Evolutionary conservation across 2,888 invertebrate genomes (phyloP).

Genomic region (Orchesella flavescens): DNA sequence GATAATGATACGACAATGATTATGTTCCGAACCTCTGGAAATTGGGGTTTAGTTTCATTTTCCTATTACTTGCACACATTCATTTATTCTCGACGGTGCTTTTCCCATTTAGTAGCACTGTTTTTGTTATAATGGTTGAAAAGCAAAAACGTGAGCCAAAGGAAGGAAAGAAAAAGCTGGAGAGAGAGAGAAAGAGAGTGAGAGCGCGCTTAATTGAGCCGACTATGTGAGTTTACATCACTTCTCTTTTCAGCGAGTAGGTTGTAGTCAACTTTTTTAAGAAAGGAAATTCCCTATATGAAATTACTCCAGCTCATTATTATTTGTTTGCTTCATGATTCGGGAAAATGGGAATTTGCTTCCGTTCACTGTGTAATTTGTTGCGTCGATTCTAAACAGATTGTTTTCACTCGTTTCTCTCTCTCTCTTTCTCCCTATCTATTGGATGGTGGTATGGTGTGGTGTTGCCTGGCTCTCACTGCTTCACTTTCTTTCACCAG

Average conservation of each 20-base stretch:
- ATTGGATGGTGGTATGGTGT: neutral
- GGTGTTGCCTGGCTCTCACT: neutral
- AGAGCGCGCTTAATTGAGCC: slow-evolving; percentile 56
- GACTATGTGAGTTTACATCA: slow-evolving; percentile 21
- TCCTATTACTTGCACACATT: slow-evolving; percentile 58
- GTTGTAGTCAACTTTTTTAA: slow-evolving; percentile 43
- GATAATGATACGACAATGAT: slow-evolving; percentile 65
- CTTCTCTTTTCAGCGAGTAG: slow-evolving; percentile 20
- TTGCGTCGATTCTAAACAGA: slow-evolving; percentile 53
- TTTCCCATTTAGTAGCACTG: neutral
- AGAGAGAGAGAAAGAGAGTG: slow-evolving; percentile 17
- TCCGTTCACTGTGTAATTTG: slow-evolving; percentile 40
- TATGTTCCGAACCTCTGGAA: slow-evolving; percentile 48
- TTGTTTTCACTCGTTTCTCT: slow-evolving; percentile 44
- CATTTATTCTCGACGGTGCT: slow-evolving; percentile 7
- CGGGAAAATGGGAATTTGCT: slow-evolving; percentile 42
- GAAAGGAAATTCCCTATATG: slow-evolving; percentile 58
- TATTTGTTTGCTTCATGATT: slow-evolving; percentile 53
- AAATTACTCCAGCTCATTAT: slow-evolving; percentile 60
- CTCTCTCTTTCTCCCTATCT: slow-evolving; percentile 20
- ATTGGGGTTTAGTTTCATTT: slow-evolving; percentile 52
- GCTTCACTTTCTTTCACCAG: neutral
- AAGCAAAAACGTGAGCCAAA: neutral
- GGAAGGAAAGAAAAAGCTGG: neutral
- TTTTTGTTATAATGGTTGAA: slow-evolving; percentile 4